phyloP scores from a whole-genome alignment of 2,797 vertebrate species.

The Martes flavigula region DNA sequence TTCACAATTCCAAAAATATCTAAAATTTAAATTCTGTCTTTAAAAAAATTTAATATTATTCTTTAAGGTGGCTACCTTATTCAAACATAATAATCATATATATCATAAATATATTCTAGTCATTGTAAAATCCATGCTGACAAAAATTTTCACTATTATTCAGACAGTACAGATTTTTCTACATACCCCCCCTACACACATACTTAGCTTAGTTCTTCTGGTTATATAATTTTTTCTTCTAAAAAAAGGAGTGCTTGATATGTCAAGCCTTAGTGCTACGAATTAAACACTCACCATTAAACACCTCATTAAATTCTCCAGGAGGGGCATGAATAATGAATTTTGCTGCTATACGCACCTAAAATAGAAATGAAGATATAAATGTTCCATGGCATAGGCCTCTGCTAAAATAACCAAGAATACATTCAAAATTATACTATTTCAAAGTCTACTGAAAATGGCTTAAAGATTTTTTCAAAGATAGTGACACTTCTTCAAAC shows the following conservation, averaged over 20 bases:
- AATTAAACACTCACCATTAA: constrained; percentile 92
- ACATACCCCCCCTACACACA: background rate
- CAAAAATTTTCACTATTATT: constrained; percentile 16
- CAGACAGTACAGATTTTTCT: constrained; percentile 5
- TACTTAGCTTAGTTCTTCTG: background rate
- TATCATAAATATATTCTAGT: background rate
- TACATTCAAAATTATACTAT: background rate
- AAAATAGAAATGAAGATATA: constrained; percentile 77
- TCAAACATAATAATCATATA: background rate
- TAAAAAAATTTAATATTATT: background rate
- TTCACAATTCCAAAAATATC: constrained; percentile 1
- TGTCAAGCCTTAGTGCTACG: constrained; percentile 15
- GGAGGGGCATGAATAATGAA: constrained; percentile 97
- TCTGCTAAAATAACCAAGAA: background rate
- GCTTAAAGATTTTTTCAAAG: constrained; percentile 20
- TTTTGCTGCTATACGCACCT: constrained; percentile 97
- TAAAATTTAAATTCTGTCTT: background rate
- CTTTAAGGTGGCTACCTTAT: background rate
- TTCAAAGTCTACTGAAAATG: constrained; percentile 50
- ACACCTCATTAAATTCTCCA: constrained; percentile 98
- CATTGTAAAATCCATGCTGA: constrained; percentile 2
- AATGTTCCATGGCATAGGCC: background rate
- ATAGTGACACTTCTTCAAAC: background rate
- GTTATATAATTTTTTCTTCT: background rate
- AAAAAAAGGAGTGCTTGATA: background rate